Evolutionary conservation across 1,140 invertebrate genomes (phyloP).

Genomic region (Anoplolepis gracilipes): DNA sequence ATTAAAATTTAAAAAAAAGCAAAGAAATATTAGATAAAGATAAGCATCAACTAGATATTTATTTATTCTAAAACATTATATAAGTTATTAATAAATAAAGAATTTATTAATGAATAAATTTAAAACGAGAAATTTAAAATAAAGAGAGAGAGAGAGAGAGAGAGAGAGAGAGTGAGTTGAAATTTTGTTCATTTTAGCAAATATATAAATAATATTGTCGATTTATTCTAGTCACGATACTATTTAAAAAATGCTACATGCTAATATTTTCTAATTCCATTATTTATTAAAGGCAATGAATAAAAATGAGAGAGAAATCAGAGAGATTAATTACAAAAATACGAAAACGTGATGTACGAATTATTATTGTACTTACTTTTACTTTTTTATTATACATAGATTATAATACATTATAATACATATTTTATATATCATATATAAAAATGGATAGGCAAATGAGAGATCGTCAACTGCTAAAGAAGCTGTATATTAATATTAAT

Average conservation of each 20-base stretch:
- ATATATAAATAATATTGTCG: too few relatives aligned
- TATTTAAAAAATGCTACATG: too few relatives aligned
- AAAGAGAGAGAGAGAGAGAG: too few relatives aligned
- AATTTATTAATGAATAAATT: too few relatives aligned
- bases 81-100: too few relatives aligned
- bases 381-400: not conserved
- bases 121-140: too few relatives aligned
- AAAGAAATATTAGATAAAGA: not conserved
- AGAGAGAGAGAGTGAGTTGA: too few relatives aligned
- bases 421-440: not conserved
- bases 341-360: not conserved
- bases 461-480: not conserved
- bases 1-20: not conserved
- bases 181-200: too few relatives aligned
- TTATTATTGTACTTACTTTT: not conserved
- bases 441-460: not conserved
- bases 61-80: not conserved
- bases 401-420: too few relatives aligned
- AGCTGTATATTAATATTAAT: not conserved
- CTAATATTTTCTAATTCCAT: not conserved
- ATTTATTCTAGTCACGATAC: too few relatives aligned
- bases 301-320: constrained; percentile 31
- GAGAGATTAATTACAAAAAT: not conserved
- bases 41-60: not conserved
- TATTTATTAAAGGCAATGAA: not conserved